phyloP scores from a whole-genome alignment of 1,140 invertebrate species.

The Chymomyza costata region DNA sequence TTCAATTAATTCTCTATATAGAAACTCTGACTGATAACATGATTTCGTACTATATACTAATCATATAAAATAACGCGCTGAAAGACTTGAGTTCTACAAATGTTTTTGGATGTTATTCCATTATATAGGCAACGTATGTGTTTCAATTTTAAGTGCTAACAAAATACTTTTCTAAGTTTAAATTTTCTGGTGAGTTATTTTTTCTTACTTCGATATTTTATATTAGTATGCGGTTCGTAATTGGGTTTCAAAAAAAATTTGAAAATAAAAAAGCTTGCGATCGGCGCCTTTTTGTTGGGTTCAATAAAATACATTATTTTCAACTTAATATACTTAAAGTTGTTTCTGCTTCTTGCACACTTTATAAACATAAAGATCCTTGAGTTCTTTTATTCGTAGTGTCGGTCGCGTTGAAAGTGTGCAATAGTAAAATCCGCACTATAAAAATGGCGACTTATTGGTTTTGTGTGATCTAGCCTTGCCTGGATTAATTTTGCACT shows the following conservation, averaged over 20 bases:
- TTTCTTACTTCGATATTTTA: too few relatives aligned
- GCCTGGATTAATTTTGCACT: constrained; percentile 76
- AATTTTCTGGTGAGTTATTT: too few relatives aligned
- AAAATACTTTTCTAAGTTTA: constrained; percentile 68
- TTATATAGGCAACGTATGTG: constrained; percentile 66
- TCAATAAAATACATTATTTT: too few relatives aligned
- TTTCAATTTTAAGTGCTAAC: constrained; percentile 61
- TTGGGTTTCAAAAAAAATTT: too few relatives aligned
- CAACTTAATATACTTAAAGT: too few relatives aligned
- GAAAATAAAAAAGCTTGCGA: too few relatives aligned
- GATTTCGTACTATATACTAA: constrained; percentile 49
- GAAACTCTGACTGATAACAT: constrained; percentile 66
- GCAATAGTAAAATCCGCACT: constrained; percentile 41
- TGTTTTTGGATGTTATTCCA: constrained; percentile 54
- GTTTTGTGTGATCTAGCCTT: constrained; percentile 69
- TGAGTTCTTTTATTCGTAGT: too few relatives aligned
- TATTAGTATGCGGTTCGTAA: too few relatives aligned
- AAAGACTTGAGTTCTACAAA: constrained; percentile 65
- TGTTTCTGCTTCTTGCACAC: too few relatives aligned
- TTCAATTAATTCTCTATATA: constrained; percentile 36
- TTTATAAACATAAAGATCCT: too few relatives aligned
- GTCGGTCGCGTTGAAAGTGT: constrained; percentile 6
- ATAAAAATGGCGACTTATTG: constrained; percentile 72
- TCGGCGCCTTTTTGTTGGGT: too few relatives aligned
- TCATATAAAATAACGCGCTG: constrained; percentile 55